These are phyloP conservation scores for Semnornis frantzii DNA, from an alignment of 2,113 vertebrate species.

Conservation along the genomic window DNA sequence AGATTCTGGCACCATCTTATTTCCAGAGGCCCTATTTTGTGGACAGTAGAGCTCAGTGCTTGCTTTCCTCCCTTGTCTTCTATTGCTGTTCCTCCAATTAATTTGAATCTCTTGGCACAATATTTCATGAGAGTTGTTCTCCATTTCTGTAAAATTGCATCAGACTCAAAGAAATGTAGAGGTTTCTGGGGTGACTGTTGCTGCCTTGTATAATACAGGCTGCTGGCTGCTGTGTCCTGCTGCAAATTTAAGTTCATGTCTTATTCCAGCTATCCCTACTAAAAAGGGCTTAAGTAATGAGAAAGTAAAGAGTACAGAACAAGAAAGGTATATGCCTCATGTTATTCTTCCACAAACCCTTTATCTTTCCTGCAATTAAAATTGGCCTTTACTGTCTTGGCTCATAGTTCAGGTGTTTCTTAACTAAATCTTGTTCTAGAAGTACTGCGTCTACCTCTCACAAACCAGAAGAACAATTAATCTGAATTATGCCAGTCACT, in stretches of 20 bases:
- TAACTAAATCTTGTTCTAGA: neutral
- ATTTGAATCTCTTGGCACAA: neutral
- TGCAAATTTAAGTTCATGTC: neutral
- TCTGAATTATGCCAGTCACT: neutral
- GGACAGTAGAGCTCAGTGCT: neutral
- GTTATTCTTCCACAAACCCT: neutral
- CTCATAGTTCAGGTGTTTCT: neutral
- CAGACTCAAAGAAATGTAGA: neutral
- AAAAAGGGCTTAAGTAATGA: neutral
- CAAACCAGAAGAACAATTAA: neutral
- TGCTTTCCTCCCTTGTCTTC: neutral
- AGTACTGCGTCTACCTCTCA: neutral
- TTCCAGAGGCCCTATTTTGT: slow-evolving; percentile 28
- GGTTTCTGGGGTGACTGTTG: neutral
- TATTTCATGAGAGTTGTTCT: neutral
- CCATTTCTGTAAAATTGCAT: neutral
- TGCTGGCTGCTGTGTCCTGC: neutral
- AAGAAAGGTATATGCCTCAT: rapidly evolving
- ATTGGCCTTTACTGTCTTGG: neutral
- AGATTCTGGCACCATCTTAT: slow-evolving; percentile 4
- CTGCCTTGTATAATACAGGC: neutral
- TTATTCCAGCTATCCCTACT: neutral
- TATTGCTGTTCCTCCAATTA: neutral
- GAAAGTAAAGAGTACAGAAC: neutral
- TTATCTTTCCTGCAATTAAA: neutral